Evolutionary conservation across 2,888 invertebrate species (phyloP).

Genomic region (Ecliptopera silaceata): DNA sequence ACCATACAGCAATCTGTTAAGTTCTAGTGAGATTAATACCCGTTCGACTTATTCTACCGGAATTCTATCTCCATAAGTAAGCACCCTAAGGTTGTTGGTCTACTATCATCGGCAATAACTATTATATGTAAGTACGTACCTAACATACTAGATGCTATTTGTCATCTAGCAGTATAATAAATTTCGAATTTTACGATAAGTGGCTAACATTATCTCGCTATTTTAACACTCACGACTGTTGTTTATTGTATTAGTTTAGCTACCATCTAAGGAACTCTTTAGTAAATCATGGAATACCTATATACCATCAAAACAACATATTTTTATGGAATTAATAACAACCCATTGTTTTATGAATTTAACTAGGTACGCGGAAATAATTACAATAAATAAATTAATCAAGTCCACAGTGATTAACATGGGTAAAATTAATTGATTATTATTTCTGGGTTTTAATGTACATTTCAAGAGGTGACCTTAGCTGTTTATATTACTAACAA

Average conservation of each 20-base stretch:
- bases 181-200: constrained; percentile 11
- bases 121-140: constrained; percentile 8
- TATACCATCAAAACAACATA: constrained; percentile 3
- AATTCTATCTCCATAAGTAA: too few relatives aligned
- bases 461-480: too few relatives aligned
- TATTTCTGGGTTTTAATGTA: too few relatives aligned
- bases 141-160: constrained; percentile 3
- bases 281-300: neutral
- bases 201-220: constrained; percentile 8
- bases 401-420: too few relatives aligned
- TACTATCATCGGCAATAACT: constrained; percentile 3
- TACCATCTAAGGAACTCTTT: constrained; percentile 1
- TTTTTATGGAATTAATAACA: constrained; percentile 9
- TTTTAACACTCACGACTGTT: constrained; percentile 10
- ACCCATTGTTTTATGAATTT: neutral
- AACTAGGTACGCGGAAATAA: too few relatives aligned
- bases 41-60: too few relatives aligned
- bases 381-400: too few relatives aligned
- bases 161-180: constrained; percentile 5
- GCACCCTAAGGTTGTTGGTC: constrained; percentile 15
- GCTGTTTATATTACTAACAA: too few relatives aligned
- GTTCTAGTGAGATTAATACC: too few relatives aligned
- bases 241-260: neutral
- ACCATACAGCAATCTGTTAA: too few relatives aligned
- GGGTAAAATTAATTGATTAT: too few relatives aligned